Base-by-base conservation (phyloP, 2,797 vertebrate genomes). In the Loris lydekkerianus region DNA sequence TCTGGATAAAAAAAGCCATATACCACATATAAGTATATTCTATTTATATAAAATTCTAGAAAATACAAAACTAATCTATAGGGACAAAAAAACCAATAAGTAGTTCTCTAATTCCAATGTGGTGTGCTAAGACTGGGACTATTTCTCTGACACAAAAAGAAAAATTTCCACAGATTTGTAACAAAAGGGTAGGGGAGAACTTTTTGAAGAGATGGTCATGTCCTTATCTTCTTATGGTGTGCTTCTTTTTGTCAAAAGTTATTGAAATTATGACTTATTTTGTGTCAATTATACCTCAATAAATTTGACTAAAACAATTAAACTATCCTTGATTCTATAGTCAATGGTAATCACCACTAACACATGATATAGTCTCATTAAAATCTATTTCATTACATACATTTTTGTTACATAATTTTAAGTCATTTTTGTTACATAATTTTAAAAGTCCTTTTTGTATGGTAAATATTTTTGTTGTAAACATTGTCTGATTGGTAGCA, bases 401-500 rank as follows among this genome's bases (percentile, higher is more conserved):
- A 18, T 84, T 87, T 80, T 72, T 46, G 3, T 69, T 63, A 37
- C 10, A 43, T 72, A 63, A 69, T 80, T 91, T 34, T 37, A 60
- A 78, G 40, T 61, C 0, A 18, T 84, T 87, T 80, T 72, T 46
- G 3, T 69, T 63, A 37, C 10, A 43, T 72, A 63, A 69, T 80
- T 91, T 34, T 37, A 60, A 93, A 21, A 78, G 40, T 61, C 29
- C 2, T 2, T 60, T 61, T 34, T 58, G 3, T 27, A 58, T 18
- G 70, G 89, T 75, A 46, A 60, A 77, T 72, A 61, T 10, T 40
- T 96, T 93, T 67, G 5, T 94, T 83, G 75, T 61, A 0, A 81
- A 2, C 7, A 61, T 63, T 58, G 9, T 25, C 10, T 76, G 3
- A 93, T 34, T 91, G 88, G 65, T 18, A 63, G 2, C 10, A 72